Evolutionary conservation across 2,113 vertebrate species (phyloP).

Genomic region (Coregonus clupeaformis): DNA sequence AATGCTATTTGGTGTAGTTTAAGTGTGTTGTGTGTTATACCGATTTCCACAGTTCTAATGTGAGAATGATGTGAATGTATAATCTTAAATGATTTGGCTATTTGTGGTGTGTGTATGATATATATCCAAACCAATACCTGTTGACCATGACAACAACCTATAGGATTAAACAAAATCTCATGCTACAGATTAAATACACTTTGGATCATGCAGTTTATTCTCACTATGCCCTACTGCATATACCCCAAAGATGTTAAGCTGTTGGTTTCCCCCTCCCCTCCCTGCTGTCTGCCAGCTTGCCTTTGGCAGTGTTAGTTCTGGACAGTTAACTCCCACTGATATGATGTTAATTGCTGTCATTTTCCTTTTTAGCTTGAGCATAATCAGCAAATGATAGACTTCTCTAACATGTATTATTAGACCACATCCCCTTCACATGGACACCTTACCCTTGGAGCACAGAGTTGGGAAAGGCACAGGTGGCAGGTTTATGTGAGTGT

Average conservation of each 20-base stretch:
- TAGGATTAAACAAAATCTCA: no score
- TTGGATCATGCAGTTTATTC: background rate
- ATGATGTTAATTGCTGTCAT: conserved; percentile 81
- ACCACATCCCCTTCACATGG: background rate
- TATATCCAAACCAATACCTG: no score
- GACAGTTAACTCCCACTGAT: conserved; percentile 81
- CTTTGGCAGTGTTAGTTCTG: conserved; percentile 81
- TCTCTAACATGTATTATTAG: conserved; percentile 26
- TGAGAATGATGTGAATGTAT: no score
- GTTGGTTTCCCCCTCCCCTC: conserved; percentile 52
- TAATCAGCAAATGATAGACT: conserved; percentile 77
- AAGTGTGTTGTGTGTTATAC: no score
- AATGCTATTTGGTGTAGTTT: no score
- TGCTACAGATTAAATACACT: background rate
- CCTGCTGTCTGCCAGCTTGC: conserved; percentile 70
- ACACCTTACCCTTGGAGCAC: background rate
- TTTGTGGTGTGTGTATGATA: no score
- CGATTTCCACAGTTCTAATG: no score
- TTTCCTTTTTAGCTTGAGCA: conserved; percentile 75
- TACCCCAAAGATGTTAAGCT: conserved; percentile 48
- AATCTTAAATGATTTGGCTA: no score
- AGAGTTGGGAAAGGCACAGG: background rate
- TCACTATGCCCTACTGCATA: background rate
- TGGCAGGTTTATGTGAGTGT: background rate
- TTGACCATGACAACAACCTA: no score